These are phyloP conservation scores for Synaphobranchus kaupii DNA, from an alignment of 2,797 vertebrate genomes.

Conservation along the genomic window DNA sequence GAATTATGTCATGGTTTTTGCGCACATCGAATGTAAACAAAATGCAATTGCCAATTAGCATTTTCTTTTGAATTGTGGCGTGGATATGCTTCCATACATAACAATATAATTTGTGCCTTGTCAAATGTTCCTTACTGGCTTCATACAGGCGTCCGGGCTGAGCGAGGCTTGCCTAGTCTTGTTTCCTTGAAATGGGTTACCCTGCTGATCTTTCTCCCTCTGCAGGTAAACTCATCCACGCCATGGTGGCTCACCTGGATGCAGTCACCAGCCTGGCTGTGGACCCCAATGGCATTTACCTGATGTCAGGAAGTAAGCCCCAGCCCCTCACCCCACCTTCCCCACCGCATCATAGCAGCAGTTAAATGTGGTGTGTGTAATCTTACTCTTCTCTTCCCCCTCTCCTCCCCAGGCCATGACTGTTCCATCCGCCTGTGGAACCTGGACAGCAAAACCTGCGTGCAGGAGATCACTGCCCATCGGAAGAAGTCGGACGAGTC, in stretches of 20 bases:
- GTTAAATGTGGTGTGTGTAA: not conserved
- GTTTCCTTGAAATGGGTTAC: not conserved
- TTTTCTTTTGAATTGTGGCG: no score
- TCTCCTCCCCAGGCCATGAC: conserved; percentile 84
- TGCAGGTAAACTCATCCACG: conserved; percentile 94
- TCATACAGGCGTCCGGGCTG: no score
- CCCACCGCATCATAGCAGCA: not conserved
- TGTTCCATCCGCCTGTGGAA: conserved; percentile 98
- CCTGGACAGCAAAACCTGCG: conserved; percentile 97
- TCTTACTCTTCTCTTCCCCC: not conserved
- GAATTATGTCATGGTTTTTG: no score
- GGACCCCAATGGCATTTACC: conserved; percentile 98
- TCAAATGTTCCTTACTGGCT: no score
- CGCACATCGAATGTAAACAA: no score
- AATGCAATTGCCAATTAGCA: no score
- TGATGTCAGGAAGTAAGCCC: conserved; percentile 97
- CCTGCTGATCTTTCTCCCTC: conserved; percentile 20
- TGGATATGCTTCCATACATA: no score
- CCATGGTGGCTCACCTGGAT: conserved; percentile 98
- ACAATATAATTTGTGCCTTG: no score
- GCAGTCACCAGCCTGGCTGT: conserved; percentile 97
- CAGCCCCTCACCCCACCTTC: not conserved
- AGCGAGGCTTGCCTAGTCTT: no score
- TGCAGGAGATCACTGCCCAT: conserved; percentile 98
- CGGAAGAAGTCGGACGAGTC: conserved; percentile 98